Evolutionary conservation across 2,797 vertebrate species (phyloP), one percentile per base, ranked within the genome.

Genomic region (Syngnathus acus): DNA sequence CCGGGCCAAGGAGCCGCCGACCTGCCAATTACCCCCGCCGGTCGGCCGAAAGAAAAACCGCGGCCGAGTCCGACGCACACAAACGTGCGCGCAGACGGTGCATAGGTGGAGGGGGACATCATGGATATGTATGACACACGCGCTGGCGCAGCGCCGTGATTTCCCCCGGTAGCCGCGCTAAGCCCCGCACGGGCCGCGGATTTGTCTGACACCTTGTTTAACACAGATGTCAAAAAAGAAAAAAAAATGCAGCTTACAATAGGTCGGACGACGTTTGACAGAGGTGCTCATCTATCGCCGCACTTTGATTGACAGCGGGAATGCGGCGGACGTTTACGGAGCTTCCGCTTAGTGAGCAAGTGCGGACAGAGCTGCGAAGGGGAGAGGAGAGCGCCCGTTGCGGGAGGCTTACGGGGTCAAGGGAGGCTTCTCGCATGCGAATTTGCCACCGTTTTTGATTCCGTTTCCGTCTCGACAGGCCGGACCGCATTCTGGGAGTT

Each of bases 191-290:
- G 66, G 71, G 71, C 68, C 77, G 71, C 77, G 84, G 84, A 81
- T 82, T 87, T 89, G 80, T 82, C 65, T 7, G 78, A 80, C 65
- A 72, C 72, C 79, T 78, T 80, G 83, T 84, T 87, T 84, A 87
- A 89, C 87, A 87, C 75, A 89, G 84, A 88, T 68, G 79, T 89
- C 86, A 88, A 77, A 83, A n/a, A 87, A 77, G 42, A 55, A 75
- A 79, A 7, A 17, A 17, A 37, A 57, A 57, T 32, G 5, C n/a
- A 2, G 54, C 53, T 26, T 10, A 68, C 65, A 6, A 38, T 39
- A 0, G 10, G n/a, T 71, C 65, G 48, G 61, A 57, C 60, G 67
- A 68, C 38, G 62, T 76, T 68, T 83, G 82, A 88, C 76, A 79
- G 84, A 84, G 84, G 85, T 76, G 82, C 83, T 76, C 23, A 47